phyloP scores from a whole-genome alignment of 2,888 invertebrate species.

The Drosophila demipolita region DNA sequence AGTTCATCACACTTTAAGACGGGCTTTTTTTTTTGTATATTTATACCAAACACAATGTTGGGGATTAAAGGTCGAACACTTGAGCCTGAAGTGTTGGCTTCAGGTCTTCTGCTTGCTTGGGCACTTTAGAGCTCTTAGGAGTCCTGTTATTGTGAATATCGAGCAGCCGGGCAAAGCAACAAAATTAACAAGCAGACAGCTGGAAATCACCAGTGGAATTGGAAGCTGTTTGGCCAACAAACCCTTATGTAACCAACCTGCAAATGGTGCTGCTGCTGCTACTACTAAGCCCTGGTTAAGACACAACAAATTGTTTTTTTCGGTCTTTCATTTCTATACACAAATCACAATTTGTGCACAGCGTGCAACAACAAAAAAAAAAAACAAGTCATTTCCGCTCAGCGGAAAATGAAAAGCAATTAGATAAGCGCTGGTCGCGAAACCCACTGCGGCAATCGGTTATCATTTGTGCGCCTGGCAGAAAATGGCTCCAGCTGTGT shows the following conservation, averaged over 20 bases:
- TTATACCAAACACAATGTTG: conserved; percentile 21
- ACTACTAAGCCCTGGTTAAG: conserved; percentile 28
- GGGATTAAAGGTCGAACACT: conserved; percentile 51
- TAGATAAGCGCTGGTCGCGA: conserved; percentile 64
- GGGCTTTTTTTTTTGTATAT: conserved; percentile 3
- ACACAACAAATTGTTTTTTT: conserved; percentile 74
- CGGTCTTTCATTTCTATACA: conserved; percentile 31
- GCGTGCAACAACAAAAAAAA: conserved; percentile 39
- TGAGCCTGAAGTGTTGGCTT: conserved; percentile 50
- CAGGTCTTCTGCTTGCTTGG: conserved; percentile 50
- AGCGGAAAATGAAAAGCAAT: conserved; percentile 65
- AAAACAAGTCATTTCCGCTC: conserved; percentile 62
- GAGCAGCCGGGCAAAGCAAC: conserved; percentile 43
- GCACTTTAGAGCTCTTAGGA: conserved; percentile 74
- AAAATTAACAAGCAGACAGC: conserved; percentile 22
- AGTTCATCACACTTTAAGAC: conserved; percentile 65
- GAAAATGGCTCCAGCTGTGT: conserved; percentile 29
- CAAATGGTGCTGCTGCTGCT: conserved; percentile 15
- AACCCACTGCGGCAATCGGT: conserved; percentile 60
- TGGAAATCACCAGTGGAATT: conserved; percentile 37
- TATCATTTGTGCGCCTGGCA: conserved; percentile 40
- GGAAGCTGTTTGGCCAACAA: conserved; percentile 47
- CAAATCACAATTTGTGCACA: conserved; percentile 68
- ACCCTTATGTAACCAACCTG: conserved; percentile 5
- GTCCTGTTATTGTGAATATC: conserved; percentile 71